A percentile compares a stretch with the other conserved stretches of the same genome.
phyloP scores from a whole-genome alignment of 2,888 invertebrate genomes.

The Halictus ligatus region DNA sequence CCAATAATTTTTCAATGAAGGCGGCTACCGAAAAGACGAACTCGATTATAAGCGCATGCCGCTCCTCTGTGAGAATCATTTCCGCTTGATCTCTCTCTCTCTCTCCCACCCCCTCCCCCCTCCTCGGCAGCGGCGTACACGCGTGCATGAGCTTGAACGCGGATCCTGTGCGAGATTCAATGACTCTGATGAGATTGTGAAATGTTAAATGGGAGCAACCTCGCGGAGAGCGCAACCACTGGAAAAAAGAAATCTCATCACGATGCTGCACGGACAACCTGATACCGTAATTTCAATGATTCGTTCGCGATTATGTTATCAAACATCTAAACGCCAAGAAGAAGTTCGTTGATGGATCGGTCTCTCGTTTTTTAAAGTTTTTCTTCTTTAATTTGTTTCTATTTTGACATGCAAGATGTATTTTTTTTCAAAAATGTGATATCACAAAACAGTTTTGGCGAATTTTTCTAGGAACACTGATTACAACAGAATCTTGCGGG shows the following conservation, averaged over 20 bases:
- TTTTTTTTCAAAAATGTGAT: not conserved
- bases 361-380: not conserved
- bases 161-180: not conserved
- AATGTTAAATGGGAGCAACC: not conserved
- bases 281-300: not conserved
- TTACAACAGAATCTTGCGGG: not conserved
- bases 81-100: not conserved
- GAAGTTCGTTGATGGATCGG: not conserved
- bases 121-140: not conserved
- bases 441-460: not conserved
- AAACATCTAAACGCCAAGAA: not conserved
- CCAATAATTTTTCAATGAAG: slow-evolving; percentile 54
- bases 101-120: no score
- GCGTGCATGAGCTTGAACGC: not conserved
- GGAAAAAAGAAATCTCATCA: not conserved
- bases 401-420: not conserved
- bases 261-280: no score
- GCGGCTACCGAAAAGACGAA: slow-evolving; percentile 20
- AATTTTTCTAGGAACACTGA: not conserved
- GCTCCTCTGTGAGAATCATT: not conserved
- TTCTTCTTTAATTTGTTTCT: not conserved
- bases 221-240: not conserved
- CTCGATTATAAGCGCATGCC: slow-evolving; percentile 21
- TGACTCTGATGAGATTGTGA: slow-evolving; percentile 7
- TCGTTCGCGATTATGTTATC: not conserved